Conservation (phyloP, 2,113 vertebrate species). For the Glaucomys volans region DNA sequence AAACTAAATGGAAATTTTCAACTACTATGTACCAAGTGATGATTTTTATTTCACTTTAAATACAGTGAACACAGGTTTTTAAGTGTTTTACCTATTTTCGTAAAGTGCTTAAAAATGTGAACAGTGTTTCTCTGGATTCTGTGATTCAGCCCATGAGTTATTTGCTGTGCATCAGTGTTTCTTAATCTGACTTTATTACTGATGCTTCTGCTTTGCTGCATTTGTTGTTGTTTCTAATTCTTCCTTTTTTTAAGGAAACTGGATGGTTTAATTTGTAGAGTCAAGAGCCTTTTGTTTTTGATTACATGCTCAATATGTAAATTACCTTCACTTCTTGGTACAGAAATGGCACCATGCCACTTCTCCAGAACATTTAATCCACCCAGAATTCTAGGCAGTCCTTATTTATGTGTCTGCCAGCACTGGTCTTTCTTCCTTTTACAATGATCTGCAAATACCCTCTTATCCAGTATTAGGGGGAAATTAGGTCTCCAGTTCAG, state of each 20-base stretch:
- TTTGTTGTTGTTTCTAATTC: neutral
- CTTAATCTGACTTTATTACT: neutral
- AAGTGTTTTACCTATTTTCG: neutral
- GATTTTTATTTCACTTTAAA: conserved; percentile 40
- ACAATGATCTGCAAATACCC: neutral
- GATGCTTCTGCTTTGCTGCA: neutral
- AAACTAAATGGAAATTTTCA: neutral
- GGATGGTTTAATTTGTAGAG: conserved; percentile 16
- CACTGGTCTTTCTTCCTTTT: neutral
- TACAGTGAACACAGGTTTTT: neutral
- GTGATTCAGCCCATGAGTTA: neutral
- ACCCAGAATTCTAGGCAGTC: neutral
- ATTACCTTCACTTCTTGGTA: neutral
- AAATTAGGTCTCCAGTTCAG: neutral
- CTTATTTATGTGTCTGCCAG: neutral
- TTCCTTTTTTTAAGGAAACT: neutral
- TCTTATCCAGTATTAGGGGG: neutral
- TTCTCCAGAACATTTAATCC: neutral
- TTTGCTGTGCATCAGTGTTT: neutral
- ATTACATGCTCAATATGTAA: conserved; percentile 33
- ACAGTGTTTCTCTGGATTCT: neutral
- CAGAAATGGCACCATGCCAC: neutral
- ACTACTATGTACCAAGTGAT: neutral
- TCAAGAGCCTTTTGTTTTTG: conserved; percentile 40
- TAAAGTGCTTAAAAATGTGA: neutral